A percentile compares a stretch with the other conserved stretches of the same genome.
Evolutionary conservation across 2,888 invertebrate species (phyloP).

Genomic region (Nomada fucata): DNA sequence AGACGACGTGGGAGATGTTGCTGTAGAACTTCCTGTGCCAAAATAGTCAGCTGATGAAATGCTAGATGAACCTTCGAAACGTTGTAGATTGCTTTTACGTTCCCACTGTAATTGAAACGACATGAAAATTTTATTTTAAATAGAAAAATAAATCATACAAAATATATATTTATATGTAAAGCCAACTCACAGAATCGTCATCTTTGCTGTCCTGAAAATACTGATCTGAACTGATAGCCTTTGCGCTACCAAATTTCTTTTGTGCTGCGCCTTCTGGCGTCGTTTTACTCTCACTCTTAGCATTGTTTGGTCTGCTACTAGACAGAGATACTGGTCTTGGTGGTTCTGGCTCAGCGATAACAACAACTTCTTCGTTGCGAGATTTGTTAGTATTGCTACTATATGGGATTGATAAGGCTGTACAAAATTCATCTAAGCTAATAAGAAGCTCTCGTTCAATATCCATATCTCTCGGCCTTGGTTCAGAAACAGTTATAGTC

Average conservation of each 20-base stretch:
- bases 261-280: slow-evolving; percentile 91
- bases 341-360: slow-evolving; percentile 81
- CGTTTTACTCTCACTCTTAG: slow-evolving; percentile 56
- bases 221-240: slow-evolving; percentile 99
- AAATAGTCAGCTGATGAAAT: slow-evolving; percentile 99
- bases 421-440: slow-evolving; percentile 84
- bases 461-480: slow-evolving; percentile 73
- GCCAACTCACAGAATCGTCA: slow-evolving; percentile 84
- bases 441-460: slow-evolving; percentile 71
- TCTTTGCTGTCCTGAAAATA: slow-evolving; percentile 92
- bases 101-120: slow-evolving; percentile 83
- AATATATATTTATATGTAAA: slow-evolving; percentile 21
- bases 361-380: slow-evolving; percentile 84
- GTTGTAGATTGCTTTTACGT: slow-evolving; percentile 86
- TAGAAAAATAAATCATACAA: slow-evolving; percentile 9
- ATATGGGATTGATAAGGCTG: slow-evolving; percentile 72
- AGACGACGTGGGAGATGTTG: slow-evolving; percentile 78
- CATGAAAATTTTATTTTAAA: slow-evolving; percentile 26
- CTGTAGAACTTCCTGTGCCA: slow-evolving; percentile 86
- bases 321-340: slow-evolving; percentile 72
- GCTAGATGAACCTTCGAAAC: slow-evolving; percentile 97
- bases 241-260: slow-evolving; percentile 98
- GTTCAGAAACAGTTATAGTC: slow-evolving; percentile 78
- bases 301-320: slow-evolving; percentile 71
- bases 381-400: slow-evolving; percentile 73